A percentile compares a stretch with the other conserved stretches of the same genome.
Conservation (phyloP, 2,113 vertebrate species). For the Hippocampus guttulatus region DNA sequence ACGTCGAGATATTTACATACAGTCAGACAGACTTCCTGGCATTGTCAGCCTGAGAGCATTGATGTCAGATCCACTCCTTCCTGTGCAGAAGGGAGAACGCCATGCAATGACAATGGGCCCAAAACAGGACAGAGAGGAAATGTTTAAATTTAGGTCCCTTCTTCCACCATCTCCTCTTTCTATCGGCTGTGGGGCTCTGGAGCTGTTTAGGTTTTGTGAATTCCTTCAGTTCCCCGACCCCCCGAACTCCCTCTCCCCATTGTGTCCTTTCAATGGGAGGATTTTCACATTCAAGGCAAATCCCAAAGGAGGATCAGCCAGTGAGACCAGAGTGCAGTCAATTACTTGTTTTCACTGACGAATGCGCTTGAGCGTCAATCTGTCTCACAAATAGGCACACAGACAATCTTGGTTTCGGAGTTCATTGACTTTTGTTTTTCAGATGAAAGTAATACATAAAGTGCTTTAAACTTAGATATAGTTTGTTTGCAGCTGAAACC, state of each 20-base stretch:
- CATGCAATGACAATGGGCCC: constrained; percentile 70
- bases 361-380: constrained; percentile 10
- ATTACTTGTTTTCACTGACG: constrained; percentile 58
- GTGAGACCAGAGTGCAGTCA: constrained; percentile 68
- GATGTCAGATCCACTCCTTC: constrained; percentile 79
- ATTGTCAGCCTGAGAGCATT: constrained; percentile 72
- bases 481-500: background rate
- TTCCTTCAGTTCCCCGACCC: constrained; percentile 47
- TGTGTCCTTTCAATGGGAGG: constrained; percentile 72
- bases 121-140: constrained; percentile 75
- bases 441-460: background rate
- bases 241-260: constrained; percentile 60
- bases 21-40: constrained; percentile 76
- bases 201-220: constrained; percentile 65
- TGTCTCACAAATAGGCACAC: background rate
- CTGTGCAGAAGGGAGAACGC: constrained; percentile 72
- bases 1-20: constrained; percentile 75
- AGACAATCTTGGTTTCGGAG: background rate
- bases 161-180: constrained; percentile 69
- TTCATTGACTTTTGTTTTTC: background rate
- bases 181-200: constrained; percentile 38
- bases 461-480: background rate
- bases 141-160: constrained; percentile 74
- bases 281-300: constrained; percentile 72
- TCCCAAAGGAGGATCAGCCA: constrained; percentile 65